These are phyloP conservation scores for Alethe diademata DNA, from an alignment of 2,113 vertebrate species.

Conservation along the genomic window DNA sequence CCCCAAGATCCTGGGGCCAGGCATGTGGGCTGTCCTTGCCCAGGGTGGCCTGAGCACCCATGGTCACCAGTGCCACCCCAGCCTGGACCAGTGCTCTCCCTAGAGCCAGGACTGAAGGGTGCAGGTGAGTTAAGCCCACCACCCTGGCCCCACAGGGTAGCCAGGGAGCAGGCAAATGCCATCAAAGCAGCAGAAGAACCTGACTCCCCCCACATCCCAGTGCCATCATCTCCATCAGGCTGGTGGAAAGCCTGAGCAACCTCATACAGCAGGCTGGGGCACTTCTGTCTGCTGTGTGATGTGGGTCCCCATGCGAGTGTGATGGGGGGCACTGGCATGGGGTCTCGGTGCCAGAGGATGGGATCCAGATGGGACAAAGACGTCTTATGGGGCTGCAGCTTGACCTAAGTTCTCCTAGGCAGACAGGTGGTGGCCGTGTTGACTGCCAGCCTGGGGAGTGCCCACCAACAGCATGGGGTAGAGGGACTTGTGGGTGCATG, in stretches of 20 bases:
- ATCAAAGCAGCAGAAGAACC: not conserved
- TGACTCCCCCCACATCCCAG: not conserved
- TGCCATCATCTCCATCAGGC: not conserved
- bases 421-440: not conserved
- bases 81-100: not conserved
- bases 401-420: not conserved
- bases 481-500: not conserved
- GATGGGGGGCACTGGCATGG: accelerated
- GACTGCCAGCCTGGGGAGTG: not conserved
- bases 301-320: not conserved
- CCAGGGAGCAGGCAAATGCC: not conserved
- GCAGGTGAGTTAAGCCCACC: accelerated
- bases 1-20: not conserved
- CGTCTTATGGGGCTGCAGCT: not conserved
- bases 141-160: not conserved
- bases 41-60: not conserved
- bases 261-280: not conserved
- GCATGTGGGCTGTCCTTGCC: accelerated
- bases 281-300: not conserved
- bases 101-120: not conserved
- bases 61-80: not conserved
- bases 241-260: not conserved
- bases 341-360: not conserved
- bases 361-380: not conserved
- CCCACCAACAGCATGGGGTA: not conserved